These are phyloP conservation scores for Chloroclystis v-ata DNA, from an alignment of 2,888 invertebrate species.

Conservation along the genomic window DNA sequence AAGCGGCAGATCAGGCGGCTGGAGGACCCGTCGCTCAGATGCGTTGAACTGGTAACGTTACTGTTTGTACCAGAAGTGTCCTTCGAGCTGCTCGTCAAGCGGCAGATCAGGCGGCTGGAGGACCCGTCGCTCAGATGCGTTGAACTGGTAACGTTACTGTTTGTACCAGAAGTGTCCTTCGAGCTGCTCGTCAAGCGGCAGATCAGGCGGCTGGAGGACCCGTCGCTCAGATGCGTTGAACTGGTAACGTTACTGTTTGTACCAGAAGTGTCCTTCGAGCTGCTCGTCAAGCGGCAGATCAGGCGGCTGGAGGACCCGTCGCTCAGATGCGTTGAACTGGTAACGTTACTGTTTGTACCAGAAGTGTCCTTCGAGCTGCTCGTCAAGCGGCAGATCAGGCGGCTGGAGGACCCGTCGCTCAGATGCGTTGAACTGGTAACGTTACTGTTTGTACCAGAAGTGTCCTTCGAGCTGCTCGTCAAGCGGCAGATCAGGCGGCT, in stretches of 20 bases:
- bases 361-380: constrained; percentile 98
- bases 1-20: constrained; percentile 97
- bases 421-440: constrained; percentile 97
- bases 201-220: constrained; percentile 96
- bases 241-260: constrained; percentile 95
- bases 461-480: constrained; percentile 98
- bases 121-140: constrained; percentile 98
- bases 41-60: constrained; percentile 90
- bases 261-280: constrained; percentile 97
- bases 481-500: constrained; percentile 97
- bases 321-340: constrained; percentile 96
- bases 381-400: constrained; percentile 97
- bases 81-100: constrained; percentile 97
- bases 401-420: constrained; percentile 97
- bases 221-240: constrained; percentile 97
- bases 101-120: constrained; percentile 96
- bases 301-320: constrained; percentile 97
- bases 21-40: constrained; percentile 97
- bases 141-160: constrained; percentile 82
- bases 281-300: constrained; percentile 98
- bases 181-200: constrained; percentile 98
- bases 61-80: constrained; percentile 81
- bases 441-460: constrained; percentile 95
- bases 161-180: constrained; percentile 87
- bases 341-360: constrained; percentile 92